Evolutionary conservation across 2,797 vertebrate species (phyloP).

Genomic region (Spheniscus humboldti): DNA sequence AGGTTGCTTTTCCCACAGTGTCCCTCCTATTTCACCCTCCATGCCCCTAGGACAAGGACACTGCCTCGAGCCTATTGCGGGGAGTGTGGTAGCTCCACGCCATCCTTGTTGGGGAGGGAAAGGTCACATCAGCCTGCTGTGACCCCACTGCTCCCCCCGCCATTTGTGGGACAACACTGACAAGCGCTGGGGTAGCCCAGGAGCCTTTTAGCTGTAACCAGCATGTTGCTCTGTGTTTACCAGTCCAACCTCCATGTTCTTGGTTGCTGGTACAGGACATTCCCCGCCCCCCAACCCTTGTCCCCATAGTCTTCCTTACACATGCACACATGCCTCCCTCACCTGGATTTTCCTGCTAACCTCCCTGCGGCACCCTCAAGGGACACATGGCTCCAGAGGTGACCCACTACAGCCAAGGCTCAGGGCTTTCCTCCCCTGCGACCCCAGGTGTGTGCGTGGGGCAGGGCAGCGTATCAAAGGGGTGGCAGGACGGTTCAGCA

Average conservation of each 20-base stretch:
- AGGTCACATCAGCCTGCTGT: background rate
- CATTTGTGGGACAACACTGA: background rate
- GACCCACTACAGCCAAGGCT: background rate
- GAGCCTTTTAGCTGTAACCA: background rate
- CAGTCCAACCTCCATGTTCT: background rate
- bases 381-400: background rate
- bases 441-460: too few relatives aligned
- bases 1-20: rapidly evolving
- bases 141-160: background rate
- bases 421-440: background rate
- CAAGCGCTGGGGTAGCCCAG: background rate
- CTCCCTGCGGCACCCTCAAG: background rate
- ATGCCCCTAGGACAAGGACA: background rate
- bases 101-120: background rate
- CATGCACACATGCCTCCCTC: background rate
- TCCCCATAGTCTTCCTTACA: background rate
- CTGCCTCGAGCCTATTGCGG: background rate
- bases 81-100: rapidly evolving
- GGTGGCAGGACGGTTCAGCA: rapidly evolving
- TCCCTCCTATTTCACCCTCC: background rate
- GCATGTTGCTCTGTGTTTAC: background rate
- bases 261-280: background rate
- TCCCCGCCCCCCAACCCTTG: background rate
- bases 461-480: background rate
- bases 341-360: background rate